phyloP scores from a whole-genome alignment of 1,140 invertebrate species.

The Platorchestia sp. region DNA sequence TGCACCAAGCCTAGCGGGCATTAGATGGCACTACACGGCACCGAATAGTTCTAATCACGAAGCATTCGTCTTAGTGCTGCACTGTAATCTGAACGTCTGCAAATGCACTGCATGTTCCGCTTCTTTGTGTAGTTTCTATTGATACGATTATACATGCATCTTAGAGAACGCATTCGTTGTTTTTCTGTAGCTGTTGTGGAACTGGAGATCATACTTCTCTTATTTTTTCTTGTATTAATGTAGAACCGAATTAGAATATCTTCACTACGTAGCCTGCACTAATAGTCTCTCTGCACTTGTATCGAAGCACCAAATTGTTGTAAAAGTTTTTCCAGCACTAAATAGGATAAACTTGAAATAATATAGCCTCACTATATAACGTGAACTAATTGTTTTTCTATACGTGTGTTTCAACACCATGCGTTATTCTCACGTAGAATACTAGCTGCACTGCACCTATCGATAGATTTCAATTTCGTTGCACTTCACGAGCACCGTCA shows the following conservation, averaged over 20 bases:
- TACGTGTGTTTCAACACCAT: neutral
- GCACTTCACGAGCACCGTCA: neutral
- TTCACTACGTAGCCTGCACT: neutral
- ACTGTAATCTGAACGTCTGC: neutral
- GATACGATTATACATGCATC: neutral
- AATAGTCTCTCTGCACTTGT: neutral
- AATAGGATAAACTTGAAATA: neutral
- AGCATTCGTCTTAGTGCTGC: neutral
- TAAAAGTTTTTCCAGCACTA: neutral
- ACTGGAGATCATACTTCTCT: neutral
- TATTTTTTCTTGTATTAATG: neutral
- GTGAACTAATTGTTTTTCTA: neutral
- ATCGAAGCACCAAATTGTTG: neutral
- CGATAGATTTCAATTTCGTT: neutral
- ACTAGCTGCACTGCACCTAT: neutral
- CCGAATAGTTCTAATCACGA: neutral
- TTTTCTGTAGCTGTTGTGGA: neutral
- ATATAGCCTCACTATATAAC: neutral
- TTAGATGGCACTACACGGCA: neutral
- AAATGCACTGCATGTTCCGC: neutral
- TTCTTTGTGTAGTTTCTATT: neutral
- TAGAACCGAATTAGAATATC: neutral
- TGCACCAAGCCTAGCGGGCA: neutral
- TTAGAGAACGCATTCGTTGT: neutral
- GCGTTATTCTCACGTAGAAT: neutral